Conservation (phyloP, 2,113 vertebrate genomes). For the Catagonus wagneri region DNA sequence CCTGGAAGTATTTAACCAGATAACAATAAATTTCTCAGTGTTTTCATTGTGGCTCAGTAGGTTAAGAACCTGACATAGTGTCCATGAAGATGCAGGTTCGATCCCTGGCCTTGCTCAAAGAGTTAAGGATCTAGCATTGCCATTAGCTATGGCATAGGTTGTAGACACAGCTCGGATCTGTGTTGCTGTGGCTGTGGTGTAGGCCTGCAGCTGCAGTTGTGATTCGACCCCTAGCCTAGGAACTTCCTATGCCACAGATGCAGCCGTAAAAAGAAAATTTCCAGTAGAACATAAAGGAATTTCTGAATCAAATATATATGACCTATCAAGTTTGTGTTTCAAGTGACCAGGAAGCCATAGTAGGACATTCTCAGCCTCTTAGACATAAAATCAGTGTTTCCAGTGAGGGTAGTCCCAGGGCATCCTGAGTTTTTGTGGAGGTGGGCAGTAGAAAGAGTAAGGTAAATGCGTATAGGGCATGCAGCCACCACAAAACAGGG, state of each 20-base stretch:
- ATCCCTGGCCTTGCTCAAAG: too few relatives aligned
- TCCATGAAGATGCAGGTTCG: too few relatives aligned
- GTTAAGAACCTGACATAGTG: too few relatives aligned
- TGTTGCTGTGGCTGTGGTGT: too few relatives aligned
- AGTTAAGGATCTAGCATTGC: too few relatives aligned
- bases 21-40: neutral
- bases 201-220: too few relatives aligned
- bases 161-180: too few relatives aligned
- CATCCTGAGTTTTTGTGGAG: neutral
- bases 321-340: neutral
- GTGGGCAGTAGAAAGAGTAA: neutral
- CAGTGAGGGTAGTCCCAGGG: neutral
- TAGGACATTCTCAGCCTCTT: neutral
- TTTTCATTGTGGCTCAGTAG: too few relatives aligned
- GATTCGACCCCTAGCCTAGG: too few relatives aligned
- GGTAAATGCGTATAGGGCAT: fast-evolving
- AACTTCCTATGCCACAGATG: too few relatives aligned
- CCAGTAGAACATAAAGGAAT: neutral
- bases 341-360: neutral
- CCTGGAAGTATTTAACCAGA: neutral
- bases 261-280: neutral
- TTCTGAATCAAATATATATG: neutral
- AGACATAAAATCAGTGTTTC: neutral
- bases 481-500: fast-evolving
- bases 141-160: too few relatives aligned